Base-by-base conservation (phyloP, 2,888 invertebrate species). In the Eustalomyia histrio region DNA sequence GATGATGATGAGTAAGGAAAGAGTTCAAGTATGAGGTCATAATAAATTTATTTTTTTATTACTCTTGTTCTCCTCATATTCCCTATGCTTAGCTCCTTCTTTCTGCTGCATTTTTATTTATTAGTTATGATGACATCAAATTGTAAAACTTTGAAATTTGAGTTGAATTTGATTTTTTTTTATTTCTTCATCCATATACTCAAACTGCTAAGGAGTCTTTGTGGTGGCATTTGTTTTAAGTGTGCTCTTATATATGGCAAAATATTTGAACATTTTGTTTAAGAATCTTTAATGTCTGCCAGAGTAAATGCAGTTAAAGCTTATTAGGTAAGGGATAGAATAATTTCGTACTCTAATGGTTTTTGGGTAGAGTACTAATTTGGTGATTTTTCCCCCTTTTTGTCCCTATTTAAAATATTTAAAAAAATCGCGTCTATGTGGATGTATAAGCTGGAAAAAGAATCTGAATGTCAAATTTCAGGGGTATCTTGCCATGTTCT, bases 11-110 rank as follows among this genome's bases (percentile, higher is more conserved):
- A 65, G 21, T 39, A 50, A 8, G 35, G 12, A 35, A 39, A 33
- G 64, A 81, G 81, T 81, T 81, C 78, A 81, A 81, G 81, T 75
- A 71, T 78, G 78, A 78, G 81, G 78, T 81, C 81, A 81, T 71
- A 52, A 35, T 69, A 58, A 80, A 76, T 60, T 60, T 53, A 21
- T 14, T 58, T 69, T 65, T 17, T 65, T 67, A 60, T 55, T 60
- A 50, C 39, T 39, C 16, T 63, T 12, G 16, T 63, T 47, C 50
- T 33, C 6, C 18, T 47, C 4, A 1, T 9, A 21, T 21, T 55
- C 24, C 7, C 21, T n/a, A 14, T 21, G n/a, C 35, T 21, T 7
- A 29, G 1, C 4, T 29, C 5, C 12, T 14, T 18, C 50, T 52
- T 72, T 65, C 18, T 29, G 43, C n/a, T 17, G 43, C n/a, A 53